A percentile compares a stretch with the other conserved stretches of the same genome.
Conservation (phyloP, 2,797 vertebrate species). For the Zenarchopterus dispar region DNA sequence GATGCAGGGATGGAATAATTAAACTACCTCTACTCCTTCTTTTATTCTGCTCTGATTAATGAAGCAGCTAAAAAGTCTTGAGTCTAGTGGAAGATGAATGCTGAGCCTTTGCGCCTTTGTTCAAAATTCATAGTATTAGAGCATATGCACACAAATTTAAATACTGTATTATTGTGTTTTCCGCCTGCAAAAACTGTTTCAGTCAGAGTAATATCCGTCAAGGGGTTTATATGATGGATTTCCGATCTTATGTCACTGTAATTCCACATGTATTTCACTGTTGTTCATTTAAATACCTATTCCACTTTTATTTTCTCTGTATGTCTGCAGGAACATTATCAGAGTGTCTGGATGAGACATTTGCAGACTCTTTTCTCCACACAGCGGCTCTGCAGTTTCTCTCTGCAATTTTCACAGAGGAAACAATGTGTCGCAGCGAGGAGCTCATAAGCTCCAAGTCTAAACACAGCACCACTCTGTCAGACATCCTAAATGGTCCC, state of each 20-base stretch:
- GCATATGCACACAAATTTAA: slow-evolving; percentile 38
- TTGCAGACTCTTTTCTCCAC: slow-evolving; percentile 73
- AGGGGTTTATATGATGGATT: slow-evolving; percentile 40
- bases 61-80: slow-evolving; percentile 62
- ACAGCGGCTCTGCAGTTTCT: slow-evolving; percentile 87
- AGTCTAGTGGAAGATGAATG: slow-evolving; percentile 73
- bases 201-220: slow-evolving; percentile 55
- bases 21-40: slow-evolving; percentile 52
- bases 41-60: slow-evolving; percentile 71
- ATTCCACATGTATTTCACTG: slow-evolving; percentile 26
- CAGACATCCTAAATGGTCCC: slow-evolving; percentile 77
- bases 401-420: slow-evolving; percentile 85
- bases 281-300: slow-evolving; percentile 44
- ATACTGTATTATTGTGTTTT: slow-evolving; percentile 49
- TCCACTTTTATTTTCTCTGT: background rate
- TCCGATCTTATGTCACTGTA: slow-evolving; percentile 25
- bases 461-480: slow-evolving; percentile 55
- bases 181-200: slow-evolving; percentile 4
- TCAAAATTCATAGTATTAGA: slow-evolving; percentile 25
- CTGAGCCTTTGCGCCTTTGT: slow-evolving; percentile 53
- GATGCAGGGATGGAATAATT: slow-evolving; percentile 57
- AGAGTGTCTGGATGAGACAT: slow-evolving; percentile 79
- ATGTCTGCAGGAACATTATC: slow-evolving; percentile 82
- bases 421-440: slow-evolving; percentile 75
- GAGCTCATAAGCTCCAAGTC: slow-evolving; percentile 21